Conservation (phyloP, 2,888 invertebrate species). For the Perdita meconis region DNA sequence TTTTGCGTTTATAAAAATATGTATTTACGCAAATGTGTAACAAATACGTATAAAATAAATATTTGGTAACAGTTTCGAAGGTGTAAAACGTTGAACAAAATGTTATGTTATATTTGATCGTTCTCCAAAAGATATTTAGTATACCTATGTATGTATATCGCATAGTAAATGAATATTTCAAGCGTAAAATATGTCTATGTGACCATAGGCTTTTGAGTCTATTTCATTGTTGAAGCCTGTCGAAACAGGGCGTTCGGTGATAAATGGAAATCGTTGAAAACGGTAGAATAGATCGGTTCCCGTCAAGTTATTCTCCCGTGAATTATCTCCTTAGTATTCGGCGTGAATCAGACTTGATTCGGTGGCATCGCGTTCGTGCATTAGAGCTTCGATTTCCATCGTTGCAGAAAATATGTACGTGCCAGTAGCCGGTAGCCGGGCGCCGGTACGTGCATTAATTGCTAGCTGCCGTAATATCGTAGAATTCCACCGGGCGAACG, state of each 20-base stretch:
- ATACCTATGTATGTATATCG: too few relatives aligned
- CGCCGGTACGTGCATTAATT: slow-evolving; percentile 61
- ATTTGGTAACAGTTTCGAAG: too few relatives aligned
- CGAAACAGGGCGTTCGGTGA: not conserved
- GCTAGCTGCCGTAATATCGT: slow-evolving; percentile 59
- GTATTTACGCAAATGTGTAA: too few relatives aligned
- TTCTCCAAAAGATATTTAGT: not conserved
- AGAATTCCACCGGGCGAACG: slow-evolving; percentile 54
- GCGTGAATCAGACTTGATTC: slow-evolving; percentile 27
- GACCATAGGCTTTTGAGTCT: too few relatives aligned
- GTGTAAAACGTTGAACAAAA: too few relatives aligned
- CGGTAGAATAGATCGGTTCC: not conserved
- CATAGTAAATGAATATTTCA: too few relatives aligned
- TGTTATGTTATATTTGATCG: not conserved
- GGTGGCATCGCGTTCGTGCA: slow-evolving; percentile 34
- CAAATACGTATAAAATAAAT: too few relatives aligned
- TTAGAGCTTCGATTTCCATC: slow-evolving; percentile 58
- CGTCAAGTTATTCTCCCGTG: not conserved
- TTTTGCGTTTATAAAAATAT: too few relatives aligned
- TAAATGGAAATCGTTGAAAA: not conserved
- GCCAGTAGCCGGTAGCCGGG: too few relatives aligned
- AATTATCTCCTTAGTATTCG: slow-evolving; percentile 17
- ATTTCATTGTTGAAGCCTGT: not conserved
- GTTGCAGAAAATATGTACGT: slow-evolving; percentile 62
- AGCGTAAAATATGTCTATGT: too few relatives aligned